These are phyloP conservation scores for Loxodonta africana DNA, from an alignment of 2,113 vertebrate genomes.

Conservation along the genomic window DNA sequence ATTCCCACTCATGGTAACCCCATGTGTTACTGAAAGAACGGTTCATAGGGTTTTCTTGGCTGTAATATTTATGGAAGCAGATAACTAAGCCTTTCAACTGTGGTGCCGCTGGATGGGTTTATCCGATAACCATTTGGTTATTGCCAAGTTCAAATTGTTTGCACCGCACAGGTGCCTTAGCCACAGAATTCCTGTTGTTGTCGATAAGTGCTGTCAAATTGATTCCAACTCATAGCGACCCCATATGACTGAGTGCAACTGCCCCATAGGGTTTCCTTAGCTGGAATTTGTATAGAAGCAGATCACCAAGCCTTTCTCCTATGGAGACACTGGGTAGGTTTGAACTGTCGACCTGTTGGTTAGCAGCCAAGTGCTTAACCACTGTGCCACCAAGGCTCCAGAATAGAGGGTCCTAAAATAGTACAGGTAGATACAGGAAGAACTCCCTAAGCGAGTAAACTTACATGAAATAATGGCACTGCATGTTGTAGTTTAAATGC, in stretches of 20 bases:
- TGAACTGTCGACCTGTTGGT: not conserved
- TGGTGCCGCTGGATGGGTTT: not conserved
- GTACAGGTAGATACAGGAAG: not conserved
- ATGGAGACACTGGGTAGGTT: not conserved
- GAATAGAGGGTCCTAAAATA: not conserved
- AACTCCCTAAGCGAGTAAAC: not conserved
- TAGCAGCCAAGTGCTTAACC: not conserved
- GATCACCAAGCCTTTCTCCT: not conserved
- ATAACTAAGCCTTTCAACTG: not conserved
- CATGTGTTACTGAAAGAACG: not conserved
- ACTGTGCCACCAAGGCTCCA: not conserved
- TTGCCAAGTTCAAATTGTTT: no score
- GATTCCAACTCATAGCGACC: no score
- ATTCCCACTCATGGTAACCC: no score
- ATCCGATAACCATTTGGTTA: not conserved
- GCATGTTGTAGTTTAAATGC: not conserved
- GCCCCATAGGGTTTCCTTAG: not conserved
- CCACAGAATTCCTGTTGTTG: no score
- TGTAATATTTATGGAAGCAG: not conserved
- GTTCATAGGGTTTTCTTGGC: not conserved
- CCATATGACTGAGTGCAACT: not conserved
- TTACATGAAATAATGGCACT: not conserved
- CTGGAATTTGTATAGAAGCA: not conserved
- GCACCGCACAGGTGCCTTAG: no score
- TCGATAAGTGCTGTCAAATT: no score